phyloP scores from a whole-genome alignment of 2,888 invertebrate species.

The Ophonus ardosiacus region DNA sequence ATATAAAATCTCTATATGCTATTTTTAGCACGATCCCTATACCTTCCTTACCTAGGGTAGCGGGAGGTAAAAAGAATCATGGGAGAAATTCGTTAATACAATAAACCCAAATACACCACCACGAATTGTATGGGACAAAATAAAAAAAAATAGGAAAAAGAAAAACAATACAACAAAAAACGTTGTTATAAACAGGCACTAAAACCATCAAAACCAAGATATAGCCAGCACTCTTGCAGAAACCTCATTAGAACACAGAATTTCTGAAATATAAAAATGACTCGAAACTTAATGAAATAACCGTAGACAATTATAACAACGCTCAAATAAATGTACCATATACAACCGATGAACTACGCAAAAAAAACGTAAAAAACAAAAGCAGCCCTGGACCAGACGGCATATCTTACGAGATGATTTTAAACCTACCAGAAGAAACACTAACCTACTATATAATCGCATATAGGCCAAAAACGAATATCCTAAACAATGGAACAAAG shows the following conservation, averaged over 20 bases:
- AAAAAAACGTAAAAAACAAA: too few relatives aligned
- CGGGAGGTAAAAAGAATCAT: conserved; percentile 20
- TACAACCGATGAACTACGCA: too few relatives aligned
- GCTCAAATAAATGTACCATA: too few relatives aligned
- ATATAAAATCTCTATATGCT: too few relatives aligned
- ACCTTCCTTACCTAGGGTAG: too few relatives aligned
- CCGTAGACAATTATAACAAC: background rate
- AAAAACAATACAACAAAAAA: conserved; percentile 31
- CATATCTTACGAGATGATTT: too few relatives aligned
- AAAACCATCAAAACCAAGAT: background rate
- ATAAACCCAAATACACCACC: conserved; percentile 5
- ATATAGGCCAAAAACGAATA: too few relatives aligned
- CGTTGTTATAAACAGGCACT: background rate
- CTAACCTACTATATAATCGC: too few relatives aligned
- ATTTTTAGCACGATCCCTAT: too few relatives aligned
- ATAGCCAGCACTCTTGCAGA: conserved; percentile 11
- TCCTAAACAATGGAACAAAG: too few relatives aligned
- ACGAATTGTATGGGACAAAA: background rate
- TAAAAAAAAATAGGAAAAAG: conserved; percentile 2
- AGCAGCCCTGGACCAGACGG: too few relatives aligned
- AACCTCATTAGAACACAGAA: background rate
- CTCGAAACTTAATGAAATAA: background rate
- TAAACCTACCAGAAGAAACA: too few relatives aligned
- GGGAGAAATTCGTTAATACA: conserved; percentile 5
- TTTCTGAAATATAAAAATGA: background rate